phyloP scores from a whole-genome alignment of 1,140 invertebrate genomes.

The Meteorus sp. region DNA sequence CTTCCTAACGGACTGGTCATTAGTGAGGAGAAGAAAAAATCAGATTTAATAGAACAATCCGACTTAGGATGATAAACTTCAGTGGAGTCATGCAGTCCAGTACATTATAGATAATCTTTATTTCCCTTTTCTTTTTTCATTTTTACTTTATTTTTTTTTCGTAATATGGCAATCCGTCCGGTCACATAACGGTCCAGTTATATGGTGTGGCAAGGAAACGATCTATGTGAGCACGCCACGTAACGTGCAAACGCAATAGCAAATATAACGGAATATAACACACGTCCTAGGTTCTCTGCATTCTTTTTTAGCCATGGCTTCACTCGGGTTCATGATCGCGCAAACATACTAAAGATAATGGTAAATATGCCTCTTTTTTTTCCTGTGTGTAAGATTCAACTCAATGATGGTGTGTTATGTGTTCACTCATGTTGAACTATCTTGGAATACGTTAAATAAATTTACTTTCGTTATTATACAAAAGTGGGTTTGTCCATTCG shows the following conservation, averaged over 20 bases:
- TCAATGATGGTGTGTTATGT: no score
- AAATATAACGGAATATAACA: conserved; percentile 19
- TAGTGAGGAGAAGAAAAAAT: not conserved
- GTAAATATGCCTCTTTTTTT: no score
- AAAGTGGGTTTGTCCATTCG: no score
- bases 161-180: not conserved
- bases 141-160: no score
- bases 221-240: conserved; percentile 33
- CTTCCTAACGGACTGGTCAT: not conserved
- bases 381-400: no score
- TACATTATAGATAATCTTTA: not conserved
- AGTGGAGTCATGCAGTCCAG: not conserved
- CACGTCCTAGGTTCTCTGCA: not conserved
- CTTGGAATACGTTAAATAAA: no score
- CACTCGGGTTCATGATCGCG: no score
- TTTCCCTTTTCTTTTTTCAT: no score
- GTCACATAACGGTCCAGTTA: conserved; percentile 18
- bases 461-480: no score
- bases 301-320: no score
- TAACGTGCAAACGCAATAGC: conserved; percentile 21
- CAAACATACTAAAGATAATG: no score
- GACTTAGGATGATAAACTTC: not conserved
- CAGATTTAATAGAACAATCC: not conserved
- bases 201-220: conserved; percentile 36
- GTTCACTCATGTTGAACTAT: no score